These are phyloP conservation scores for Chalcosyrphus nemorum DNA, from an alignment of 2,888 invertebrate species.

Conservation along the genomic window DNA sequence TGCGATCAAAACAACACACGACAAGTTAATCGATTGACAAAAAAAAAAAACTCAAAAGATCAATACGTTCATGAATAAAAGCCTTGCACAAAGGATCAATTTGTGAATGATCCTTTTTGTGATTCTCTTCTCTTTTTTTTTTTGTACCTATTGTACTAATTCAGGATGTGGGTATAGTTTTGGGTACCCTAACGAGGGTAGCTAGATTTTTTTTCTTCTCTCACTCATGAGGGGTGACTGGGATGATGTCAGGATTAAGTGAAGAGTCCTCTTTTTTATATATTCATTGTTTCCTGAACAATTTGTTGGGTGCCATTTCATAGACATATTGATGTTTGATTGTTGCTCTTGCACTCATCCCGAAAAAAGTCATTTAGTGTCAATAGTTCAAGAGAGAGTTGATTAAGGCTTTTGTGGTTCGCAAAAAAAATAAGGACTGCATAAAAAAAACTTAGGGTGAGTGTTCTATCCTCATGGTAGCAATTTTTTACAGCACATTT, in stretches of 20 bases:
- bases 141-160: constrained; percentile 5
- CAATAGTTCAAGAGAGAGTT: constrained; percentile 61
- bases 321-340: constrained; percentile 72
- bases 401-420: constrained; percentile 56
- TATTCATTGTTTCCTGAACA: constrained; percentile 24
- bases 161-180: constrained; percentile 25
- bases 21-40: constrained; percentile 43
- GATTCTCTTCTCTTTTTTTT: constrained; percentile 5
- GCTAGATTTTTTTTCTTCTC: constrained; percentile 20
- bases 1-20: constrained; percentile 54
- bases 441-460: constrained; percentile 47
- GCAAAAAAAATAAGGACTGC: constrained; percentile 51
- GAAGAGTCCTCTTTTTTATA: constrained; percentile 58
- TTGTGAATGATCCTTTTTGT: constrained; percentile 41
- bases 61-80: constrained; percentile 28
- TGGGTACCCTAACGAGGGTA: constrained; percentile 60
- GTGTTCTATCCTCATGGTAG: background rate
- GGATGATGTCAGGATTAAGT: constrained; percentile 65
- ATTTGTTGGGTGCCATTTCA: constrained; percentile 23
- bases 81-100: constrained; percentile 39
- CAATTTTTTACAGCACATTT: constrained; percentile 15
- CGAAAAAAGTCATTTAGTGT: constrained; percentile 61
- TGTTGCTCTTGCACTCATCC: constrained; percentile 67
- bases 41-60: constrained; percentile 35
- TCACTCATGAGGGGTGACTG: constrained; percentile 55